A percentile compares a stretch with the other conserved stretches of the same genome.
These are phyloP conservation scores for Adelphocoris suturalis DNA, from an alignment of 2,888 invertebrate species.

Conservation along the genomic window DNA sequence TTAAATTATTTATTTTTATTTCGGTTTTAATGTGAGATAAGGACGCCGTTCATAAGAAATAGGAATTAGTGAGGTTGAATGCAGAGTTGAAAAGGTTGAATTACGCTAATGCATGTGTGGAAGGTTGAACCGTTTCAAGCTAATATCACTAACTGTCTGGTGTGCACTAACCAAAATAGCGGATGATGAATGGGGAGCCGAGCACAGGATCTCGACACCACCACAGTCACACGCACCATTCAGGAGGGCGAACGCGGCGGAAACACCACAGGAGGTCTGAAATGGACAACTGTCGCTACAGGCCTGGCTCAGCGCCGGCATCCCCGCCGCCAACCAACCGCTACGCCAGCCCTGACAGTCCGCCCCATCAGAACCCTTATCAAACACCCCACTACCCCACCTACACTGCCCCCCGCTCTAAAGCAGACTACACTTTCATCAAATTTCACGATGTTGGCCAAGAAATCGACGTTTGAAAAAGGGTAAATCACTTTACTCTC, in stretches of 20 bases:
- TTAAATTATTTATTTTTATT: too few relatives aligned
- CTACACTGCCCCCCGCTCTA: constrained; percentile 76
- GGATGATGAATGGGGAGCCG: constrained; percentile 69
- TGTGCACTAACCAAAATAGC: constrained; percentile 66
- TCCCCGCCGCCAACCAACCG: constrained; percentile 62
- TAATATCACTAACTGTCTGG: constrained; percentile 66
- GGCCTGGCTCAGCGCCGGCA: constrained; percentile 66
- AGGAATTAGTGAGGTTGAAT: not conserved
- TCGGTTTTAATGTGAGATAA: too few relatives aligned
- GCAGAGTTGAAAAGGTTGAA: constrained; percentile 37
- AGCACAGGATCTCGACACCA: constrained; percentile 68
- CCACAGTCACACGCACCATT: constrained; percentile 67
- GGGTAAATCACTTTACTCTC: constrained; percentile 52
- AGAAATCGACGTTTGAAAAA: constrained; percentile 83
- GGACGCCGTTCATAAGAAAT: too few relatives aligned
- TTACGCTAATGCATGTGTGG: constrained; percentile 22
- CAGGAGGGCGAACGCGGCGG: constrained; percentile 53
- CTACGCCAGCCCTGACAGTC: constrained; percentile 58
- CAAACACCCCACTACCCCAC: constrained; percentile 70
- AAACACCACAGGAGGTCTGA: constrained; percentile 60
- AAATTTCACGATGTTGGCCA: constrained; percentile 85
- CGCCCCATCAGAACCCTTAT: constrained; percentile 49
- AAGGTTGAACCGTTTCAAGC: not conserved
- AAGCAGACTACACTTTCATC: constrained; percentile 84
- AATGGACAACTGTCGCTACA: constrained; percentile 54